Percentiles rank a stretch among this genome's conserved stretches.
phyloP scores from a whole-genome alignment of 2,797 vertebrate genomes.

The Acanthurus lineatus region DNA sequence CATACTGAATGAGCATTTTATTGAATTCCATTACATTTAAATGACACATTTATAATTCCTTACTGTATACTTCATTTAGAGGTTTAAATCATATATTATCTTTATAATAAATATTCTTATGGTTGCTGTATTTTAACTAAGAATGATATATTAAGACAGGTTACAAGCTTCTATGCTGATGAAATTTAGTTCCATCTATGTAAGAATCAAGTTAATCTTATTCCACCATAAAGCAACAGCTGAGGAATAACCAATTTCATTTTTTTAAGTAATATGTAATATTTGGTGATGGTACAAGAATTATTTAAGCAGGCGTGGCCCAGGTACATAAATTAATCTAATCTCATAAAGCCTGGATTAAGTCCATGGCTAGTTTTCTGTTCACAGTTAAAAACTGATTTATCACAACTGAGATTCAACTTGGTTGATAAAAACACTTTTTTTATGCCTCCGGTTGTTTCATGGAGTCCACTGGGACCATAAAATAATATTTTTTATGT shows the following conservation, averaged over 20 bases:
- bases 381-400: slow-evolving; percentile 29
- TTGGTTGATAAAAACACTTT: slow-evolving; percentile 17
- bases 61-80: not conserved
- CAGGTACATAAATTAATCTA: slow-evolving; percentile 13
- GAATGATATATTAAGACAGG: not conserved
- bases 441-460: not conserved
- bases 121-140: not conserved
- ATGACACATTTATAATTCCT: not conserved
- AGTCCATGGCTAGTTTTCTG: slow-evolving; percentile 6
- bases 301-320: not conserved
- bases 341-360: slow-evolving; percentile 27
- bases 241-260: not conserved
- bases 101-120: not conserved
- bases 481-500: slow-evolving; percentile 19
- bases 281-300: too few species aligned
- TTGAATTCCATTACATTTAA: not conserved
- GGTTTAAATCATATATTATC: not conserved
- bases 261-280: not conserved
- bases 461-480: slow-evolving; percentile 3
- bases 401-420: slow-evolving; percentile 1
- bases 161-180: not conserved
- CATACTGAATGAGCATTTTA: not conserved
- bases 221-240: not conserved
- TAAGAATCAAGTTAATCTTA: slow-evolving; percentile 2
- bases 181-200: not conserved